These are phyloP conservation scores for Microtus pennsylvanicus DNA, from an alignment of 2,113 vertebrate species.

Conservation along the genomic window DNA sequence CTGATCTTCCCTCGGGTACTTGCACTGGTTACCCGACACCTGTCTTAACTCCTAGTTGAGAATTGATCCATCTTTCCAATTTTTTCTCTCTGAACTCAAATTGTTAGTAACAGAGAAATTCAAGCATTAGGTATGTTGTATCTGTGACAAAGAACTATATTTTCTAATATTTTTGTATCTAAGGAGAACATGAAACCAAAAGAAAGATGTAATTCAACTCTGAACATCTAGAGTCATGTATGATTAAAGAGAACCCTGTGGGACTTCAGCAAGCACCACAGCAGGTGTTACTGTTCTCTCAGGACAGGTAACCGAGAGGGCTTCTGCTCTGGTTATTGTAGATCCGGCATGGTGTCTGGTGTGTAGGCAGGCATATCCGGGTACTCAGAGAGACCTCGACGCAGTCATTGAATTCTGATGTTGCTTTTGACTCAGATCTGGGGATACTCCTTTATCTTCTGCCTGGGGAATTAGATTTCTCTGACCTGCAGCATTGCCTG, in stretches of 20 bases:
- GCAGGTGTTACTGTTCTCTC: not conserved
- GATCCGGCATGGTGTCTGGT: not conserved
- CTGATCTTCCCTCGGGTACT: constrained; percentile 28
- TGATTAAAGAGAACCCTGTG: not conserved
- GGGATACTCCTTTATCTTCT: not conserved
- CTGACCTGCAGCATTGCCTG: not conserved
- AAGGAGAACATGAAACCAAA: constrained; percentile 6
- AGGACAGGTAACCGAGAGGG: not conserved
- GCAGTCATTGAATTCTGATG: not conserved
- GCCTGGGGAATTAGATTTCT: not conserved
- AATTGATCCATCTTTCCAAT: constrained; percentile 27
- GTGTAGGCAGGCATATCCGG: not conserved
- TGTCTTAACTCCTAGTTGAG: not conserved
- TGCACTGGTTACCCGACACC: constrained; percentile 48
- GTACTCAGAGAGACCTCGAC: not conserved
- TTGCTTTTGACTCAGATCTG: constrained; percentile 24
- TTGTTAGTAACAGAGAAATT: constrained; percentile 32
- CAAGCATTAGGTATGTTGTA: not conserved
- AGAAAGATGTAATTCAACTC: not conserved
- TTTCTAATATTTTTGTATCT: constrained; percentile 43
- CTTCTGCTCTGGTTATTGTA: not conserved
- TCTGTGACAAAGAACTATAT: constrained; percentile 21
- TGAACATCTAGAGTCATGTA: not conserved
- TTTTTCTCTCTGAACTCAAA: not conserved
- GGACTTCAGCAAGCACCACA: not conserved